phyloP scores from a whole-genome alignment of 2,888 invertebrate genomes.

The Xestia rhomboidea region DNA sequence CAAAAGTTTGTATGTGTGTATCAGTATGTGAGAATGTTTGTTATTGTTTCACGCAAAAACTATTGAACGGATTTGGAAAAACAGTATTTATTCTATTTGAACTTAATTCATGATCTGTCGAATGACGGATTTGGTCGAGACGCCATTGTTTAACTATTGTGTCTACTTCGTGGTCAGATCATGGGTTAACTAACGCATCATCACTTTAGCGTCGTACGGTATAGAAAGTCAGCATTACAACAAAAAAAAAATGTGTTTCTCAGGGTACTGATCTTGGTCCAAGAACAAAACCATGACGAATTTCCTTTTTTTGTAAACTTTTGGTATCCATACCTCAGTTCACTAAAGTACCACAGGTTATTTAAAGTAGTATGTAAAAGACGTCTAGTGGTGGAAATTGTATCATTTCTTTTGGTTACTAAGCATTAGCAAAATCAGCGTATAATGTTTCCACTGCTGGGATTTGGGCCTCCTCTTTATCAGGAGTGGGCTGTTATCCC shows the following conservation, averaged over 20 bases:
- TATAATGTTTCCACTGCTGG: neutral
- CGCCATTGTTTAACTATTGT: no score
- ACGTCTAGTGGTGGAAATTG: neutral
- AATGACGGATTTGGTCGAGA: no score
- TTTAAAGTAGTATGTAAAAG: neutral
- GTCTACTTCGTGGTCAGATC: no score
- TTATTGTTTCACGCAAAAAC: no score
- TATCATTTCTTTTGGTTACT: neutral
- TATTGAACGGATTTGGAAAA: no score
- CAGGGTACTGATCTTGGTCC: neutral
- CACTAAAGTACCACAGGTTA: neutral
- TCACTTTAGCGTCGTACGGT: neutral
- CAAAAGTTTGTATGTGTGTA: no score
- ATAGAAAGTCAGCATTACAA: neutral
- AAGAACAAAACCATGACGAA: constrained; percentile 7
- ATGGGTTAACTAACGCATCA: no score
- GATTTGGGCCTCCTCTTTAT: neutral
- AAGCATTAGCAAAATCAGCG: neutral
- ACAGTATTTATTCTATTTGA: no score
- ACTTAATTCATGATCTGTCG: no score
- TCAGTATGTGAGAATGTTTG: no score
- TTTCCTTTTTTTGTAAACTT: neutral
- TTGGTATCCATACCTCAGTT: no score
- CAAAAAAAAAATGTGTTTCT: neutral
- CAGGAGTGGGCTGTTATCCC: neutral